These are phyloP conservation scores for Pan paniscus DNA, from an alignment of 2,113 vertebrate species.

Conservation along the genomic window DNA sequence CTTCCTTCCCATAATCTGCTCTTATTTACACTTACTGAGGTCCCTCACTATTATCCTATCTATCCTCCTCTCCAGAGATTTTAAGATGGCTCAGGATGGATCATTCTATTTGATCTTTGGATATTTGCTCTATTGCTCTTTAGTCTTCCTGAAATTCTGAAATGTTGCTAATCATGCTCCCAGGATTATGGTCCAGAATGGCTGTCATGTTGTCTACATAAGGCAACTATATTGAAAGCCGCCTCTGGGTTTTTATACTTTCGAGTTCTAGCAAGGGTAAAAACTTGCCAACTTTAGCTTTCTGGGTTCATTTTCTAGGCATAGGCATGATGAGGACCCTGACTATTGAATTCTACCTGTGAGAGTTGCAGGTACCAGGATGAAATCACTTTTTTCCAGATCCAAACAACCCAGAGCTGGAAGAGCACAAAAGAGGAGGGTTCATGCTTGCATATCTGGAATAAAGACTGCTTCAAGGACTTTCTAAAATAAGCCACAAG, in stretches of 20 bases:
- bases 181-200: background rate
- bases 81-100: background rate
- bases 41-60: background rate
- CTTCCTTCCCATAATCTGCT: background rate
- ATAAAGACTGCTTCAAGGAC: background rate
- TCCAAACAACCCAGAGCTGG: background rate
- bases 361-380: background rate
- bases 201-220: background rate
- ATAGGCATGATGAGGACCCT: background rate
- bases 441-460: background rate
- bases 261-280: background rate
- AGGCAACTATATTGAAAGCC: background rate
- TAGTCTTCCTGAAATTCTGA: background rate
- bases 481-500: background rate
- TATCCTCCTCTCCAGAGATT: background rate
- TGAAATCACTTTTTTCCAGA: background rate
- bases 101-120: background rate
- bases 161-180: background rate
- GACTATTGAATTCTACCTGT: background rate
- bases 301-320: background rate
- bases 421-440: background rate
- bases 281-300: background rate
- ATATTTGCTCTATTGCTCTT: background rate
- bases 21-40: background rate
- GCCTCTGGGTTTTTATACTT: background rate